Conservation (phyloP, 2,113 vertebrate species). For the Boleophthalmus pectinirostris region DNA sequence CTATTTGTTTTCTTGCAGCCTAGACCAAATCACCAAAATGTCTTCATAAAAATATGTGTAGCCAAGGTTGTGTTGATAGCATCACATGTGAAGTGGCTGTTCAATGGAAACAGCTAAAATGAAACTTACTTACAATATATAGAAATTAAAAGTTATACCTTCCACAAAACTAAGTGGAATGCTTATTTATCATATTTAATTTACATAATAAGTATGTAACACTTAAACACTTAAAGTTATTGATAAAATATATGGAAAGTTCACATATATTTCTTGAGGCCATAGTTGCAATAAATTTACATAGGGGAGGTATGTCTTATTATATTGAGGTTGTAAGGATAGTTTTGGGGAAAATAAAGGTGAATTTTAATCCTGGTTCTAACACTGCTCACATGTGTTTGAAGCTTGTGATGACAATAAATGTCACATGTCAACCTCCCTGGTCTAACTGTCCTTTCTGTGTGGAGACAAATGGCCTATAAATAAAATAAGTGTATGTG, state of each 20-base stretch:
- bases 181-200: conserved; percentile 17
- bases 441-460: background rate
- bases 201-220: background rate
- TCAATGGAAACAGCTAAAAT: background rate
- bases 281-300: conserved; percentile 8
- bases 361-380: conserved; percentile 21
- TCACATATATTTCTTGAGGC: background rate
- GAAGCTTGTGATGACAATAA: conserved; percentile 74
- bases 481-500: too few relatives aligned
- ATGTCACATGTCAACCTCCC: conserved; percentile 59
- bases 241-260: background rate
- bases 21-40: background rate
- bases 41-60: background rate
- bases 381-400: background rate
- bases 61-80: conserved; percentile 2
- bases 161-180: conserved; percentile 47
- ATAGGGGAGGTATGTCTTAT: background rate
- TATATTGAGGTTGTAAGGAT: conserved; percentile 3
- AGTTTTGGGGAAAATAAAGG: conserved; percentile 12
- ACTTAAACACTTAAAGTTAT: background rate
- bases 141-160: conserved; percentile 44
- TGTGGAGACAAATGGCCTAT: background rate
- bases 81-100: conserved; percentile 8
- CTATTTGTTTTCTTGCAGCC: too few relatives aligned
- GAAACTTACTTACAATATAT: background rate